phyloP scores from a whole-genome alignment of 2,797 vertebrate genomes.

The Cygnus olor region DNA sequence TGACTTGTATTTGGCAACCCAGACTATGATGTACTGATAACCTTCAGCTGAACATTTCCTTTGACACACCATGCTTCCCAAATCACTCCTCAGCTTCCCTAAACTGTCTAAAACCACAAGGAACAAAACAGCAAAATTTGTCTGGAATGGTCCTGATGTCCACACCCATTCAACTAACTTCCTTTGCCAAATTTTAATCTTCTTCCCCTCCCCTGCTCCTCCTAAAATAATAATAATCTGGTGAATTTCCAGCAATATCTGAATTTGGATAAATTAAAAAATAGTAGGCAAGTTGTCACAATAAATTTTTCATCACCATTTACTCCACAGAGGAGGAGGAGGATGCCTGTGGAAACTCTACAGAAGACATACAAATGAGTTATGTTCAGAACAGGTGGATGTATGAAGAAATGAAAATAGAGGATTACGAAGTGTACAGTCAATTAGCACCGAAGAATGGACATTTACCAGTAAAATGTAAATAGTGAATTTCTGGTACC shows the following conservation, averaged over 20 bases:
- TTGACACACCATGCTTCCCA: neutral
- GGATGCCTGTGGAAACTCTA: neutral
- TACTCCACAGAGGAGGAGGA: neutral
- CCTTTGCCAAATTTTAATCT: neutral
- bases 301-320: neutral
- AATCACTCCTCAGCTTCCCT: neutral
- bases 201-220: neutral
- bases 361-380: neutral
- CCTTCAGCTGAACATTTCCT: neutral
- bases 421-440: neutral
- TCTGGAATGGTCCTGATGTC: neutral
- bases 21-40: neutral
- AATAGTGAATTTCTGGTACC: neutral
- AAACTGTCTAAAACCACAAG: neutral
- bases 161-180: neutral
- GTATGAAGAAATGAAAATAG: neutral
- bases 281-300: neutral
- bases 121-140: neutral
- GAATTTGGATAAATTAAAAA: neutral
- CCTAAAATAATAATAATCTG: neutral
- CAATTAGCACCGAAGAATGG: slow-evolving; percentile 9
- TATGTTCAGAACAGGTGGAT: neutral
- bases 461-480: neutral
- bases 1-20: neutral
- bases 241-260: neutral